Evolutionary conservation across 2,113 vertebrate species (phyloP), one percentile per base, ranked within the genome.

Genomic region (Hoplias malabaricus): DNA sequence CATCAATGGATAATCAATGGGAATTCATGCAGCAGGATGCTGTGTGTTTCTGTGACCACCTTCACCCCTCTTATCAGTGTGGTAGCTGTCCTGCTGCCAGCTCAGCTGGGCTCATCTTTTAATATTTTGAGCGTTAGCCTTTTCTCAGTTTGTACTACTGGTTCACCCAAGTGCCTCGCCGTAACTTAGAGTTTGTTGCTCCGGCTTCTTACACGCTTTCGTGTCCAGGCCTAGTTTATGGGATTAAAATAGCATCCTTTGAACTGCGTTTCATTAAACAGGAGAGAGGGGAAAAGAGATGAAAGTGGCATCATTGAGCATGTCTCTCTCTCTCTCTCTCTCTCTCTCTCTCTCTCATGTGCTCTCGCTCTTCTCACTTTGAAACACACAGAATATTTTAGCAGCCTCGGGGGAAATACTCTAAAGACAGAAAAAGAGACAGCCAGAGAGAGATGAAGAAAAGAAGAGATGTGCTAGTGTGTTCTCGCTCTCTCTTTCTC

Each of bases 401-500:
- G 50, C 61, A 53, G 61, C 74, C 69, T 73, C 67, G 56, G 33
- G 77, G 62, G 75, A 73, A 67, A 70, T 25, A 57, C 40, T 53
- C 53, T 21, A 21, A 48, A 84, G 69, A 65, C 69, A 69, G n/a
- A 9, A 19, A 25, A 23, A 61, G 79, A 81, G 75, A 89, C 84
- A 88, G 79, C 63, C 82, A 85, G 79, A 71, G 72, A 81, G 84
- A 85, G 88, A 86, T 78, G 83, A 81, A 82, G 19, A 33, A 19
- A 69, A 27, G 34, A 21, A 27, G 63, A 54, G 54, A 27, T 79
- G 78, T 77, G 78, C 40, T 78, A 83, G 75, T 77, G n/a, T n/a
- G n/a, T n/a, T n/a, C n/a, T n/a, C n/a, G n/a, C n/a, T n/a, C n/a
- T n/a, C n/a, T n/a, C n/a, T n/a, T n/a, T n/a, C n/a, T n/a, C n/a